Base-by-base conservation (phyloP, 1,140 invertebrate species). In the Ceratosolen fusciceps region DNA sequence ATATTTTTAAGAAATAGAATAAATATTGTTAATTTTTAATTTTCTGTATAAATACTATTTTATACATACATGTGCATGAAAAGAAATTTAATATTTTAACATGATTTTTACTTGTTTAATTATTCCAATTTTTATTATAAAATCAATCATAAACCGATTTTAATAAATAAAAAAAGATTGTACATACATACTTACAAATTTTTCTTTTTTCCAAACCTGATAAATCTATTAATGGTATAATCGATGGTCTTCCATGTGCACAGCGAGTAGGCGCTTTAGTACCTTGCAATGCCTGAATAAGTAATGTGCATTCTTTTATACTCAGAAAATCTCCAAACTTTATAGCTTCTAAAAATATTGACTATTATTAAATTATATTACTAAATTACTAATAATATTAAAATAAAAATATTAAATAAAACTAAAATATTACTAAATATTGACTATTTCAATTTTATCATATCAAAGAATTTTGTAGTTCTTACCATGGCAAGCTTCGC, bases 181-280 rank as follows among this genome's bases (percentile, higher is more conserved):
- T 60, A 39, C 60, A 12, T 75, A 80, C 49, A 29, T 78, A 65
- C 60, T 19, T 16, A 52, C 16, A 12, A 72, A 4, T 29, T 75
- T 75, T 82, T 56, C 31, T n/a, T 72, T 79, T 74, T 58, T 79
- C 82, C 43, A 86, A 82, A 71, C 86, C 79, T 14, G 84, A 80
- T 8, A 90, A 31, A 74, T 89, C 85, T 26, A 90, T 43, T n/a
- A 91, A 19, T 67, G 89, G 89, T 82, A 90, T 74, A 24, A 91
- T 85, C 7, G 88, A 88, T 19, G 90, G 90, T 81, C 90, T 82
- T 16, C 90, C 89, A 68, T 91, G 90, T 60, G 90, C 90, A 83
- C 90, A 91, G 68, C 85, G 83, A 84, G 86, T 90, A 24, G 88
- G 88, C 43, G 83, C 83, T 74, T 87, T 85, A 7, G 88, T 90